Conservation (phyloP, 2,888 invertebrate species). For the Drosophila limbata region DNA sequence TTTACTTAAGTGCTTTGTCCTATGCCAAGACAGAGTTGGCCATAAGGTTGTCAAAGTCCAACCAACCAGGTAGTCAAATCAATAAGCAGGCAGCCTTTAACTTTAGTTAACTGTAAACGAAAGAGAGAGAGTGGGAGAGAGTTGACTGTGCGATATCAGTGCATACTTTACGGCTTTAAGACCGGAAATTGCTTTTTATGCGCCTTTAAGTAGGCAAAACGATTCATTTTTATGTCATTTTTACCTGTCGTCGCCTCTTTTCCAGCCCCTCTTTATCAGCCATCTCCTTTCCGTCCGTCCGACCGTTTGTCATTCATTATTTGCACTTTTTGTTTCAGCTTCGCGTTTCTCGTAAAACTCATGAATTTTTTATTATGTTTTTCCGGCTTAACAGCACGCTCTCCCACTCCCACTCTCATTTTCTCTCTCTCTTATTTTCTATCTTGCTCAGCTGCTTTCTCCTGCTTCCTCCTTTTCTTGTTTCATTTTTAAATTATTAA, state of each 20-base stretch:
- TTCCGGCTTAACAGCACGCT: conserved; percentile 58
- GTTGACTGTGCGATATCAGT: conserved; percentile 32
- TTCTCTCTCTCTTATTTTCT: conserved; percentile 7
- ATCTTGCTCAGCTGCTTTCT: conserved; percentile 2
- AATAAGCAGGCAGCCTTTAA: conserved; percentile 50
- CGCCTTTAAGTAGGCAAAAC: conserved; percentile 81
- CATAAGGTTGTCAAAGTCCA: conserved; percentile 1
- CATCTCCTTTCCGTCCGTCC: conserved; percentile 28
- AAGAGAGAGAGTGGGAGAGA: not conserved
- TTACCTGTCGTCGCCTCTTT: conserved; percentile 45
- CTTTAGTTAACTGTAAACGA: conserved; percentile 23
- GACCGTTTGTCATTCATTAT: conserved; percentile 77
- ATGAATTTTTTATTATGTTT: conserved; percentile 80
- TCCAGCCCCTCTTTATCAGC: not conserved
- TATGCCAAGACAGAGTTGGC: conserved; percentile 18
- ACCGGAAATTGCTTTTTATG: conserved; percentile 78
- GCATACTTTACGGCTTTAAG: conserved; percentile 73
- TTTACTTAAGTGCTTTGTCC: conserved; percentile 76
- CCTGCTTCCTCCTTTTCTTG: conserved; percentile 37
- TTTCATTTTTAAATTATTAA: conserved; percentile 81
- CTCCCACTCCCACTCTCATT: conserved; percentile 8
- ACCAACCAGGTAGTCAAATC: conserved; percentile 51
- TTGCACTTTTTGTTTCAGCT: conserved; percentile 71
- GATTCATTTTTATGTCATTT: conserved; percentile 80
- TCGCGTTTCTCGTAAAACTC: conserved; percentile 63